phyloP scores from a whole-genome alignment of 2,113 vertebrate species.

The Macquaria australasica region DNA sequence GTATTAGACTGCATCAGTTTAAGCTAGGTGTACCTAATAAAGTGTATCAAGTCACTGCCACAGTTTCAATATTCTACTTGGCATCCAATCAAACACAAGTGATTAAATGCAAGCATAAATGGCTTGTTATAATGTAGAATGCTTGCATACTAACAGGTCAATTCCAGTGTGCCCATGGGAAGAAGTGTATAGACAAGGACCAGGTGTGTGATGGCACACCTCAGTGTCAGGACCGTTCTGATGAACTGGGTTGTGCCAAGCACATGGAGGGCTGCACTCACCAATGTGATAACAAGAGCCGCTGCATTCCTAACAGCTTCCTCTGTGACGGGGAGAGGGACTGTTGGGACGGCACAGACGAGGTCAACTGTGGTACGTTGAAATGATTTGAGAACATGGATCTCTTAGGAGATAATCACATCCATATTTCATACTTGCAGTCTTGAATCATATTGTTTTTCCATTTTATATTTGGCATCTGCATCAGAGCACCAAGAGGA shows the following conservation, averaged over 20 bases:
- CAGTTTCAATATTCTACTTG: neutral
- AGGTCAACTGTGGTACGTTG: constrained; percentile 78
- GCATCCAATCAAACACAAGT: neutral
- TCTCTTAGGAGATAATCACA: neutral
- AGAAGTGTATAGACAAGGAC: constrained; percentile 74
- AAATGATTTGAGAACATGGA: neutral
- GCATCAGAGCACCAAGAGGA: constrained; percentile 39
- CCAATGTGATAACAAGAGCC: constrained; percentile 83
- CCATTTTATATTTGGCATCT: neutral
- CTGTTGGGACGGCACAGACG: constrained; percentile 87
- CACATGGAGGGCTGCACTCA: constrained; percentile 80
- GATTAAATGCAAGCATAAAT: neutral
- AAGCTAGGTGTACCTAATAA: neutral
- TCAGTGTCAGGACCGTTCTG: constrained; percentile 89
- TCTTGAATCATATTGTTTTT: neutral
- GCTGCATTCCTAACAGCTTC: constrained; percentile 86
- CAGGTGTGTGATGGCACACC: constrained; percentile 85
- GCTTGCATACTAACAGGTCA: constrained; percentile 60
- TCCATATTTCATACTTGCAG: neutral
- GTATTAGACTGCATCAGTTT: neutral
- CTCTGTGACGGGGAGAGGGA: constrained; percentile 87
- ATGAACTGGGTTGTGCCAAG: constrained; percentile 83
- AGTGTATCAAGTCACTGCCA: neutral
- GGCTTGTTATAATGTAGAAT: neutral
- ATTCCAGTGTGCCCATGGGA: constrained; percentile 86